These are phyloP conservation scores for Poeciliopsis turrubarensis DNA, from an alignment of 2,113 vertebrate genomes.

Conservation along the genomic window DNA sequence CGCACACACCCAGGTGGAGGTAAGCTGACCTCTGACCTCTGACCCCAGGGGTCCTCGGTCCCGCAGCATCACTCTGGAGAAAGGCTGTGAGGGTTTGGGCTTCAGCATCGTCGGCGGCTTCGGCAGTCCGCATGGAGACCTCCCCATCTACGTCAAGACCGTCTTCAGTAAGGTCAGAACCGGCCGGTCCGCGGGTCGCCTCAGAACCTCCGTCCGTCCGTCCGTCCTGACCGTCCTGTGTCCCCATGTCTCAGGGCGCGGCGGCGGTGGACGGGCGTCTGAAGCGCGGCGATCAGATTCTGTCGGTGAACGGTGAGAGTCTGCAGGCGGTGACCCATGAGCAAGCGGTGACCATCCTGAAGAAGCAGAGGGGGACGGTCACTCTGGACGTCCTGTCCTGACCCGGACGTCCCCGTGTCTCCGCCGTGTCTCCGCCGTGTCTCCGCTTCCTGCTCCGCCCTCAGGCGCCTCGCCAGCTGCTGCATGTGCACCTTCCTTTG, in stretches of 20 bases:
- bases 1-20: background rate
- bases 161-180: conserved; percentile 93
- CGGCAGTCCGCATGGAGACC: conserved; percentile 95
- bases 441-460: background rate
- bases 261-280: conserved; percentile 88
- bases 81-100: conserved; percentile 94
- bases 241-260: conserved; percentile 83
- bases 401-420: conserved; percentile 38
- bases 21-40: background rate
- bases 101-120: conserved; percentile 97
- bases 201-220: no score
- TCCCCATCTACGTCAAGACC: conserved; percentile 98
- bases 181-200: background rate
- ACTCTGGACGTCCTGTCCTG: conserved; percentile 86
- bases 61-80: conserved; percentile 90
- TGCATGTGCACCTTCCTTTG: no score
- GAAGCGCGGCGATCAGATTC: conserved; percentile 92
- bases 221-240: background rate
- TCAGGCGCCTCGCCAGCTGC: background rate
- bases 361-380: conserved; percentile 88
- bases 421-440: no score
- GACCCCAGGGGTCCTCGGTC: conserved; percentile 83
- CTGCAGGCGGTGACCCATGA: conserved; percentile 91
- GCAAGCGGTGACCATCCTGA: conserved; percentile 90
- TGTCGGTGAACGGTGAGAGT: conserved; percentile 89